Conservation (phyloP, 2,113 vertebrate species). For the Lethenteron reissneri region DNA sequence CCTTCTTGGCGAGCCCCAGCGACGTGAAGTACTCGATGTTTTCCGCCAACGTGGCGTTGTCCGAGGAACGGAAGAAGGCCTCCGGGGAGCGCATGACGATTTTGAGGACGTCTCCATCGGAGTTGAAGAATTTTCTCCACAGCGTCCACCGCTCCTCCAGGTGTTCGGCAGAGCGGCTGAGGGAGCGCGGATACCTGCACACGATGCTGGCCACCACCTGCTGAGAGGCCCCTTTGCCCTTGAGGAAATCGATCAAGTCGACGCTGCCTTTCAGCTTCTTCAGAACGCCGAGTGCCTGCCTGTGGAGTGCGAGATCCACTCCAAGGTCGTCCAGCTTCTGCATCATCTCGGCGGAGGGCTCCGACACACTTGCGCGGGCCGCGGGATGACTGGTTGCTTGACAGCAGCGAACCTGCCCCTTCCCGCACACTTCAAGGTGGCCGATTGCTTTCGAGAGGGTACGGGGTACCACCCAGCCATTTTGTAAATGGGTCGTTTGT, state of each 20-base stretch:
- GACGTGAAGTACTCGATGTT: conserved; percentile 34
- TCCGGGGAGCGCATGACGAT: conserved; percentile 34
- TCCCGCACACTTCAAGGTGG: too few species aligned
- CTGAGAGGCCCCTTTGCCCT: conserved; percentile 26
- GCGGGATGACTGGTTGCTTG: too few species aligned
- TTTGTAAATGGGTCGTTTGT: too few species aligned
- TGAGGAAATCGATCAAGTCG: conserved; percentile 26
- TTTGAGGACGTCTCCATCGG: conserved; percentile 28
- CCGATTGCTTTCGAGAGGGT: too few species aligned
- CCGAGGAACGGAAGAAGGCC: conserved; percentile 37
- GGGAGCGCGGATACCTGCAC: conserved; percentile 31
- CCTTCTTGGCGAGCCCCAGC: conserved; percentile 23
- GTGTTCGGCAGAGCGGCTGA: conserved; percentile 25
- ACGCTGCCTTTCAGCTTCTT: conserved; percentile 26
- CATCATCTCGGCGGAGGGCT: too few species aligned
- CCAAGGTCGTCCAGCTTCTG: too few species aligned
- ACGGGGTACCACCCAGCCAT: too few species aligned
- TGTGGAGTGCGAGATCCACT: background rate
- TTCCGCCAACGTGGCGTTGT: conserved; percentile 32
- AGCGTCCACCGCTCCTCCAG: conserved; percentile 33
- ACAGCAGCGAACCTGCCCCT: too few species aligned
- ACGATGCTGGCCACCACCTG: conserved; percentile 29
- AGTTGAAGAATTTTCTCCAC: conserved; percentile 31
- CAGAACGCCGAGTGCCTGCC: conserved; percentile 27
- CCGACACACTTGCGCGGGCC: too few species aligned